These are phyloP conservation scores for Nycticorax nycticorax DNA, from an alignment of 2,113 vertebrate genomes.

Conservation along the genomic window DNA sequence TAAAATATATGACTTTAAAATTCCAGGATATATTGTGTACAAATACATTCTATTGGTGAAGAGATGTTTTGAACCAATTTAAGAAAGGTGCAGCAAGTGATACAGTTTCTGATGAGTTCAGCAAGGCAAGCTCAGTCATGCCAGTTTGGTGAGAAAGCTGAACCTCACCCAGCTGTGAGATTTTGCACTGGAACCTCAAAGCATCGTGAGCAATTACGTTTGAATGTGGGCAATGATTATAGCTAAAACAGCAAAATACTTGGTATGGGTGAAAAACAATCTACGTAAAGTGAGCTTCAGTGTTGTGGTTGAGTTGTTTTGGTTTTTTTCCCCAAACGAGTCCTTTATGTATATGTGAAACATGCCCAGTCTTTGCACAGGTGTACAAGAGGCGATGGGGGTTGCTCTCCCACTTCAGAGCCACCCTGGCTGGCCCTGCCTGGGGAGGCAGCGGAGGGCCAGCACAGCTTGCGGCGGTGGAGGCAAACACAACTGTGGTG, in stretches of 20 bases:
- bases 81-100: slow-evolving; percentile 1
- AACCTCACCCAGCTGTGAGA: slow-evolving; percentile 53
- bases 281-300: background rate
- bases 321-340: rapidly evolving
- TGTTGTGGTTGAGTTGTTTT: background rate
- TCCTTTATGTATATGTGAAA: background rate
- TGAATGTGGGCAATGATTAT: slow-evolving; percentile 27
- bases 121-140: slow-evolving; percentile 52
- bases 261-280: background rate
- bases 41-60: background rate
- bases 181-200: slow-evolving; percentile 53
- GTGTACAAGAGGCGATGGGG: background rate
- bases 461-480: background rate
- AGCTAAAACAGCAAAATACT: slow-evolving; percentile 25
- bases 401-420: background rate
- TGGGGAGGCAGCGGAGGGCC: background rate
- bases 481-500: background rate
- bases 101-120: slow-evolving; percentile 45
- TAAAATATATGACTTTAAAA: background rate
- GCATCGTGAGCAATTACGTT: background rate
- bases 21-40: background rate
- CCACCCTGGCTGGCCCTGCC: background rate
- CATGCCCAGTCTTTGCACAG: background rate
- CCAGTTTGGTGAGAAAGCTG: slow-evolving; percentile 48
- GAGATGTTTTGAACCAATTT: background rate